A percentile compares a stretch with the other conserved stretches of the same genome.
Conservation (phyloP, 2,113 vertebrate genomes). For the Nothoprocta perdicaria region DNA sequence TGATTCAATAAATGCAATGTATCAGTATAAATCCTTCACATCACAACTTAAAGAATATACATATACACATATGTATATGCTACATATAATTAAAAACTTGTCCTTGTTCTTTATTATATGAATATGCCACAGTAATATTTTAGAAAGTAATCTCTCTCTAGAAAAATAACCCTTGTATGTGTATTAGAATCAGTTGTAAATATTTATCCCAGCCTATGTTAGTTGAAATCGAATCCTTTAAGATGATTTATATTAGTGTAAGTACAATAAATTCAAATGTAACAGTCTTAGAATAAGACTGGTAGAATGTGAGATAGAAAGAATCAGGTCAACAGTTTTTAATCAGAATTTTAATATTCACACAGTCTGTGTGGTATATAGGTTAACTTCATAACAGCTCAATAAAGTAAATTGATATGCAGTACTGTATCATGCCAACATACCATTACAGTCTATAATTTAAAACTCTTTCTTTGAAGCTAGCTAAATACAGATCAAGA, state of each 20-base stretch:
- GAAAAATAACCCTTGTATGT: neutral
- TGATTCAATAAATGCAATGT: neutral
- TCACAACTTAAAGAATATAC: neutral
- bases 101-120: neutral
- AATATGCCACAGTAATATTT: neutral
- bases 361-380: slow-evolving; percentile 26
- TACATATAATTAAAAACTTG: neutral
- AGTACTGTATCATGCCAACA: slow-evolving; percentile 17
- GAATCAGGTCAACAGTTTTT: slow-evolving; percentile 66
- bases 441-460: slow-evolving; percentile 43
- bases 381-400: slow-evolving; percentile 59
- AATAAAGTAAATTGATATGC: slow-evolving; percentile 47
- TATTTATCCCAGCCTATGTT: neutral
- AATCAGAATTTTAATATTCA: slow-evolving; percentile 62
- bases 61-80: neutral
- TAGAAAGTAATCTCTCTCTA: neutral
- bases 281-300: neutral
- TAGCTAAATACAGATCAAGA: slow-evolving; percentile 56
- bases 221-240: slow-evolving; percentile 30
- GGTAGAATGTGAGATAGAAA: slow-evolving; percentile 31
- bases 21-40: neutral
- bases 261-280: neutral
- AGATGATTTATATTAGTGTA: slow-evolving; percentile 23
- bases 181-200: neutral
- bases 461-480: slow-evolving; percentile 60